Percentiles rank a stretch among this genome's conserved stretches.
phyloP scores from a whole-genome alignment of 2,888 invertebrate genomes.

The Torymus aiolomorphi region DNA sequence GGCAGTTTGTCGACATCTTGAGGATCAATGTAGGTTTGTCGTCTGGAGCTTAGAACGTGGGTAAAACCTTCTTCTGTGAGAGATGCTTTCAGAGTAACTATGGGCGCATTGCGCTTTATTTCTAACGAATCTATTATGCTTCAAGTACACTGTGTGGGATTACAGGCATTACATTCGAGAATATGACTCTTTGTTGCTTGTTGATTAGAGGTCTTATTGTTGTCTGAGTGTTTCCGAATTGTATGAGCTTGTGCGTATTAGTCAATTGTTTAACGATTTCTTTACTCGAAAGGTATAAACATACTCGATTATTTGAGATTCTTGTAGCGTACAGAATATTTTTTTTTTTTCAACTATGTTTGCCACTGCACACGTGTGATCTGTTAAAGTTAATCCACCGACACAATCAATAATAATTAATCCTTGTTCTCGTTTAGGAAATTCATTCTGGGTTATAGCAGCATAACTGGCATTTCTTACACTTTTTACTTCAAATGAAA shows the following conservation, averaged over 20 bases:
- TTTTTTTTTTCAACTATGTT: neutral
- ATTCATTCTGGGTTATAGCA: neutral
- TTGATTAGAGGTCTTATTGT: no score
- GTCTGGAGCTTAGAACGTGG: neutral
- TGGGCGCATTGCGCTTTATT: slow-evolving; percentile 2
- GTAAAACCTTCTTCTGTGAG: neutral
- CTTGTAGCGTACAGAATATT: neutral
- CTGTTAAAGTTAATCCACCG: neutral
- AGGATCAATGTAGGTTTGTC: slow-evolving; percentile 8
- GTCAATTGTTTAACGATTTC: no score
- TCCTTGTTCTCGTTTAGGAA: slow-evolving; percentile 7
- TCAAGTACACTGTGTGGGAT: slow-evolving; percentile 1
- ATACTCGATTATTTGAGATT: no score
- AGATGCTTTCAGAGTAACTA: neutral
- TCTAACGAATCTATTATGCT: neutral
- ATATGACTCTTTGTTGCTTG: no score
- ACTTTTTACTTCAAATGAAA: neutral
- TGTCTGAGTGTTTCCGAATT: no score
- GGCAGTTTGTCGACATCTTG: slow-evolving; percentile 1
- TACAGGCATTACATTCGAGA: neutral
- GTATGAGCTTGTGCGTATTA: no score
- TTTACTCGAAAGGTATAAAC: no score
- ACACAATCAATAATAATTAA: slow-evolving; percentile 6
- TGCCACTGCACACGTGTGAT: slow-evolving; percentile 3
- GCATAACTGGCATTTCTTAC: neutral